A percentile compares a stretch with the other conserved stretches of the same genome.
Evolutionary conservation across 2,888 invertebrate genomes (phyloP).

Genomic region (Dryobotodes eremita): DNA sequence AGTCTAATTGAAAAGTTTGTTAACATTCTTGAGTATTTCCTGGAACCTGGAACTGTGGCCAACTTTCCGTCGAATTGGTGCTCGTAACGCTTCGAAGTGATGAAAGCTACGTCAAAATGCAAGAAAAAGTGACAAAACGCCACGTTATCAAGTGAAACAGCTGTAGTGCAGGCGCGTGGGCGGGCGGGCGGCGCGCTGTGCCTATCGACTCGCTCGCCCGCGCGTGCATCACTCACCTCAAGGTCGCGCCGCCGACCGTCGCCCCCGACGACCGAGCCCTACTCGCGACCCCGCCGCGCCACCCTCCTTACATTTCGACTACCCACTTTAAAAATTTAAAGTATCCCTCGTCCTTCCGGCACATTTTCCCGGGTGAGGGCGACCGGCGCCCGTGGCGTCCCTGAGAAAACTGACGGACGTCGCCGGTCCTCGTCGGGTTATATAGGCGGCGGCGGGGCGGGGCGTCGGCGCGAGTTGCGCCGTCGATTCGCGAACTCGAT

Average conservation of each 20-base stretch:
- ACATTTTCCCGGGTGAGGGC: slow-evolving; percentile 80
- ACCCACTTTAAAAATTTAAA: slow-evolving; percentile 78
- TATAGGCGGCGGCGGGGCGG: slow-evolving; percentile 87
- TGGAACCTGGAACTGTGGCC: slow-evolving; percentile 38
- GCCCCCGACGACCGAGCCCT: slow-evolving; percentile 77
- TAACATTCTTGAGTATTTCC: slow-evolving; percentile 41
- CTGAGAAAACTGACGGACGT: slow-evolving; percentile 89
- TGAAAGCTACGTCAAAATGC: slow-evolving; percentile 62
- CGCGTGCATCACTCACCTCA: slow-evolving; percentile 87
- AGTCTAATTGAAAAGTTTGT: slow-evolving; percentile 65
- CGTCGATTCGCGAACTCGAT: slow-evolving; percentile 90
- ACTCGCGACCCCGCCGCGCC: slow-evolving; percentile 75
- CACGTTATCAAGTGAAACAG: slow-evolving; percentile 86
- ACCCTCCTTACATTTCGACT: slow-evolving; percentile 80
- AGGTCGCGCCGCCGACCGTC: slow-evolving; percentile 78
- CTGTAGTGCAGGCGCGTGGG: slow-evolving; percentile 87
- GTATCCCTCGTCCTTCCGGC: slow-evolving; percentile 85
- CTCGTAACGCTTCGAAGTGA: slow-evolving; percentile 31
- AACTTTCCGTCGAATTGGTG: slow-evolving; percentile 30
- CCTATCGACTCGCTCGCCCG: slow-evolving; percentile 82
- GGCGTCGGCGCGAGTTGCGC: slow-evolving; percentile 89
- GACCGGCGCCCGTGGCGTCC: slow-evolving; percentile 82
- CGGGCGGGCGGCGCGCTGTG: slow-evolving; percentile 77
- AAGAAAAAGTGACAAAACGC: slow-evolving; percentile 69
- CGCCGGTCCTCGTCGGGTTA: slow-evolving; percentile 81